Evolutionary conservation across 2,113 vertebrate species (phyloP).

Genomic region (Chamaetylas fuelleborni): DNA sequence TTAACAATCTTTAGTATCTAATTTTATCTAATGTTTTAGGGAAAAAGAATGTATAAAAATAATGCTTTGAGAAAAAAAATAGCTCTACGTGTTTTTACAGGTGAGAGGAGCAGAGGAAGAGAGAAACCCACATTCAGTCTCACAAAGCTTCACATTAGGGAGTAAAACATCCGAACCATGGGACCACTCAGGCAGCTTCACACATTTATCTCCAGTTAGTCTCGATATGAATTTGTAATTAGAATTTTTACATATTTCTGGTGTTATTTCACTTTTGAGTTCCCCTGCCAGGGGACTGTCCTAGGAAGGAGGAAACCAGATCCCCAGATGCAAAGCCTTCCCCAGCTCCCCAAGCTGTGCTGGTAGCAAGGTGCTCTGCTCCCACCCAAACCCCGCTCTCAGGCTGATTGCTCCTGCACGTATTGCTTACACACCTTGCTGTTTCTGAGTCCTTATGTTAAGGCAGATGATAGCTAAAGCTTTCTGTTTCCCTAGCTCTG

Average conservation of each 20-base stretch:
- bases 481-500: neutral
- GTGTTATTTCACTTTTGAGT: neutral
- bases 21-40: neutral
- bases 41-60: neutral
- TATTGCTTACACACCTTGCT: neutral
- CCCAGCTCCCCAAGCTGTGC: neutral
- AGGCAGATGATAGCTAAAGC: slow-evolving; percentile 14
- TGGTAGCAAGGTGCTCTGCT: neutral
- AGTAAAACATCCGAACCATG: neutral
- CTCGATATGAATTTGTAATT: neutral
- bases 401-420: neutral
- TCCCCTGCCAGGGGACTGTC: neutral
- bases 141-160: neutral
- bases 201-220: neutral
- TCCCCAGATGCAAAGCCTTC: neutral
- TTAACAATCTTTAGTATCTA: neutral
- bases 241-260: neutral
- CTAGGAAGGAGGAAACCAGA: neutral
- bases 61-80: neutral
- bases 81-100: neutral
- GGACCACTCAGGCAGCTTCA: neutral
- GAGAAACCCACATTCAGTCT: neutral
- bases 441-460: neutral
- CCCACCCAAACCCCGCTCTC: neutral
- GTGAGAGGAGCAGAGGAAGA: neutral